These are phyloP conservation scores for Ennomos quercinarius DNA, from an alignment of 2,888 invertebrate genomes.

Conservation along the genomic window DNA sequence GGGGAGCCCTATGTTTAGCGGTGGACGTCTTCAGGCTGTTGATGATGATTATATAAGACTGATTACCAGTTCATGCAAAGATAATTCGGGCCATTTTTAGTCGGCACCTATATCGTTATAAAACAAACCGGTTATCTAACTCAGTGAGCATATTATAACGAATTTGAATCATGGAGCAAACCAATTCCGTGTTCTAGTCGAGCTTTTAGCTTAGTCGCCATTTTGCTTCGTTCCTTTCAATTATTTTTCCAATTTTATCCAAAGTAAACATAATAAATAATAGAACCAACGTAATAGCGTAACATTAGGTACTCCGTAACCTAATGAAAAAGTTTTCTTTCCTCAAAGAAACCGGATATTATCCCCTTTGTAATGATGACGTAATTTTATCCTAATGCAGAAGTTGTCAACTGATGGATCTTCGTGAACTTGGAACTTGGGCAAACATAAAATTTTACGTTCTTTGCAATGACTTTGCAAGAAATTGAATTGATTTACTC, in stretches of 20 bases:
- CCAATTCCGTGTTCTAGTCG: too few relatives aligned
- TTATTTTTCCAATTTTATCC: constrained; percentile 4
- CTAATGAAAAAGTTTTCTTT: constrained; percentile 31
- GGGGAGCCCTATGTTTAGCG: too few relatives aligned
- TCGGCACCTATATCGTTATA: too few relatives aligned
- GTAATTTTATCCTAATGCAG: constrained; percentile 37
- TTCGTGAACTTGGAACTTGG: constrained; percentile 14
- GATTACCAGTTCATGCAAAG: too few relatives aligned
- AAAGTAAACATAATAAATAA: constrained; percentile 28
- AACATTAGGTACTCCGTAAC: constrained; percentile 19
- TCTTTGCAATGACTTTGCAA: constrained; percentile 14
- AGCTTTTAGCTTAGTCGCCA: too few relatives aligned
- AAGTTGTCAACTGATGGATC: constrained; percentile 32
- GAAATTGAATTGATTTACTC: constrained; percentile 10
- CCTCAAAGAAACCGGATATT: constrained; percentile 35
- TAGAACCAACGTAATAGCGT: constrained; percentile 6
- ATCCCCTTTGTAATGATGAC: constrained; percentile 35
- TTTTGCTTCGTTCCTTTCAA: too few relatives aligned
- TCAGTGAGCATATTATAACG: too few relatives aligned
- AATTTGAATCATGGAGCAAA: too few relatives aligned
- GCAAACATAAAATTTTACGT: constrained; percentile 18
- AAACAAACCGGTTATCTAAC: too few relatives aligned
- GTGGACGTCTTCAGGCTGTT: too few relatives aligned
- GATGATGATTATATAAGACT: too few relatives aligned
- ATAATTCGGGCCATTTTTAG: too few relatives aligned